Conservation (phyloP, 1,140 invertebrate genomes). For the Rhopalosiphum maidis region DNA sequence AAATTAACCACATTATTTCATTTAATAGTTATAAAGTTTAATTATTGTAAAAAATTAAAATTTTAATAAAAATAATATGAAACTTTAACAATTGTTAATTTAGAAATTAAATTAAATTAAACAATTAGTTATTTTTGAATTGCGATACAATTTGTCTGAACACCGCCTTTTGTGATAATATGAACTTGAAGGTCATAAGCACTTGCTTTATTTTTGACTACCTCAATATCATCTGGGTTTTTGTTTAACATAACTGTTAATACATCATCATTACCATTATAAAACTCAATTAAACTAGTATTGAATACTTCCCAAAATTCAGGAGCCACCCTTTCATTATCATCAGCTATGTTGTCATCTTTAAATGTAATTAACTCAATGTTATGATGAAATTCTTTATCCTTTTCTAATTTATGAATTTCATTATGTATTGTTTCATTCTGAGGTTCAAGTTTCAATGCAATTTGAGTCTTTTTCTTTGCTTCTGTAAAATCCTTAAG, state of each 20-base stretch:
- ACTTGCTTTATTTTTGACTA: slow-evolving; percentile 17
- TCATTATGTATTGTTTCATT: not conserved
- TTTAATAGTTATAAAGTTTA: not conserved
- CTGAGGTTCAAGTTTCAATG: slow-evolving; percentile 10
- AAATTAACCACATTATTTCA: not conserved
- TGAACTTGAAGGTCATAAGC: not conserved
- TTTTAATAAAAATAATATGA: too few species aligned
- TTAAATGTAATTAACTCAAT: slow-evolving; percentile 32
- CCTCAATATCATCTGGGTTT: slow-evolving; percentile 29
- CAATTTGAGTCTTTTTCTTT: not conserved
- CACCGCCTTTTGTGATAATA: not conserved
- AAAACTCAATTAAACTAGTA: not conserved
- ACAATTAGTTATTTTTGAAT: not conserved
- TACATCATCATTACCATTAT: slow-evolving; percentile 18
- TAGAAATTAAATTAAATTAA: not conserved
- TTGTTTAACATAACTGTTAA: slow-evolving; percentile 11
- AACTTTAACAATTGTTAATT: too few species aligned
- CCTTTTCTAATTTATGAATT: slow-evolving; percentile 21
- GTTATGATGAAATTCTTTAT: slow-evolving; percentile 19
- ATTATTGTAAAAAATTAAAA: not conserved
- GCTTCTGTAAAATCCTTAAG: slow-evolving; percentile 39
- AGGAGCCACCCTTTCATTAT: not conserved
- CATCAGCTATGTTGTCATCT: not conserved
- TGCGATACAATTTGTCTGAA: slow-evolving; percentile 5
- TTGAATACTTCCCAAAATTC: slow-evolving; percentile 52